Evolutionary conservation across 2,113 vertebrate species (phyloP).

Genomic region (Mesoclemmys tuberculata): DNA sequence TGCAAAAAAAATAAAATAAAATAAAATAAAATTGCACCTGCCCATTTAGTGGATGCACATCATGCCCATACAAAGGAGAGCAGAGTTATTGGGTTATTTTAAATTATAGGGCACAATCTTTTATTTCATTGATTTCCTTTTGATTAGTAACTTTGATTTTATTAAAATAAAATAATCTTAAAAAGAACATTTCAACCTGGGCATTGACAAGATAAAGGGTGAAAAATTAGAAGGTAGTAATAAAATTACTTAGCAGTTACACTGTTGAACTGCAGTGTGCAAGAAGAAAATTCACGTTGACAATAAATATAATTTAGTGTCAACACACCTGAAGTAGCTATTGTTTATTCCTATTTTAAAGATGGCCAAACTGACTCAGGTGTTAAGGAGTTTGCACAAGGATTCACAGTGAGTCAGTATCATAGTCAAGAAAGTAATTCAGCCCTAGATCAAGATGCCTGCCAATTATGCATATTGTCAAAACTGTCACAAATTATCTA

Average conservation of each 20-base stretch:
- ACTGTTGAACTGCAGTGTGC: not conserved
- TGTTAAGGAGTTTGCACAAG: not conserved
- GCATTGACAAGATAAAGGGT: not conserved
- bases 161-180: not conserved
- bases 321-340: not conserved
- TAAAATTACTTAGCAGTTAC: not conserved
- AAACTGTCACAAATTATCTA: not conserved
- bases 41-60: not conserved
- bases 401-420: not conserved
- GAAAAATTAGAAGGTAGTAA: not conserved
- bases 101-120: not conserved
- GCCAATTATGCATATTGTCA: not conserved
- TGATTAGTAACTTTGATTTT: not conserved
- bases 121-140: not conserved
- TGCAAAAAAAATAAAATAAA: not conserved
- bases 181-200: not conserved
- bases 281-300: not conserved
- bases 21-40: not conserved
- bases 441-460: not conserved
- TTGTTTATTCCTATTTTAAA: not conserved
- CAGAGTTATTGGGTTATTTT: not conserved
- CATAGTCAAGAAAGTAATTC: not conserved
- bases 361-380: not conserved
- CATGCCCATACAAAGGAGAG: not conserved
- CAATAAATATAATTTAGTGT: not conserved